A percentile compares a stretch with the other conserved stretches of the same genome.
phyloP scores from a whole-genome alignment of 2,113 vertebrate species.

The Naja naja region DNA sequence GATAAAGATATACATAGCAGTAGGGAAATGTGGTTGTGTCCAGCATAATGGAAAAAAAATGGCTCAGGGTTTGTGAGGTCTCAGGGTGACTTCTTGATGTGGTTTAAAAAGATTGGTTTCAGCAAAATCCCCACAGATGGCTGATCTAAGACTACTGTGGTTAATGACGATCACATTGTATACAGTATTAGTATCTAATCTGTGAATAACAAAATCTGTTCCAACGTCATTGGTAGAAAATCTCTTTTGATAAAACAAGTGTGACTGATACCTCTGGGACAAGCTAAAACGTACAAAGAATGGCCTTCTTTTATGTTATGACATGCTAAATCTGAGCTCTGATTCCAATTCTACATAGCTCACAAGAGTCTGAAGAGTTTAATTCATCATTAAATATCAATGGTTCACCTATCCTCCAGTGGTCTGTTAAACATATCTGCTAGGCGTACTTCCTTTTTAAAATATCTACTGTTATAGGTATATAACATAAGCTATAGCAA shows the following conservation, averaged over 20 bases:
- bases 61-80: not conserved
- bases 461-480: not conserved
- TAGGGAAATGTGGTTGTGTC: not conserved
- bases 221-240: not conserved
- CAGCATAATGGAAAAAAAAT: not conserved
- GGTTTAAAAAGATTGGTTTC: not conserved
- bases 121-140: not conserved
- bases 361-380: not conserved
- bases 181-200: not conserved
- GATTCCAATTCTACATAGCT: not conserved
- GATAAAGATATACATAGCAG: not conserved
- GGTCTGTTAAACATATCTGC: not conserved
- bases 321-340: not conserved
- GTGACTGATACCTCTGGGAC: not conserved
- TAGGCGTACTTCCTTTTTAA: too few species aligned
- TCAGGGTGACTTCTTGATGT: not conserved
- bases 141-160: not conserved
- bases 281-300: not conserved
- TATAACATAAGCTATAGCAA: not conserved
- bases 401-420: not conserved
- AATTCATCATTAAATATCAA: not conserved
- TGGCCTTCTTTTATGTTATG: not conserved
- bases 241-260: not conserved
- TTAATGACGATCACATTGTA: not conserved
- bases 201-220: not conserved